Conservation (phyloP, 2,113 vertebrate genomes). For the Brienomyrus longianalis region DNA sequence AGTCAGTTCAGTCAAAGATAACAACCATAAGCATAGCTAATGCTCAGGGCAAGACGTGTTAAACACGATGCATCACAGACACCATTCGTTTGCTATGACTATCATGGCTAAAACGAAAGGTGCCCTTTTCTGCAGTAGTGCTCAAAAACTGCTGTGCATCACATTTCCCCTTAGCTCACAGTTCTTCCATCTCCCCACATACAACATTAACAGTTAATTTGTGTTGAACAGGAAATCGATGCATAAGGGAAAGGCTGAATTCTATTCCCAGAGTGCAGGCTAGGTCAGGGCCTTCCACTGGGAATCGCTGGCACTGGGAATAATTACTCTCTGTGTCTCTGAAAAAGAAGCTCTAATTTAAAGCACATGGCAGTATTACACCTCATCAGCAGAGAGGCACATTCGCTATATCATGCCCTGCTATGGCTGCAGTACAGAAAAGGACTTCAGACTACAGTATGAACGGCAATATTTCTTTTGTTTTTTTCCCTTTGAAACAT, state of each 20-base stretch:
- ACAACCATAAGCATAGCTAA: not conserved
- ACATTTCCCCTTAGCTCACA: conserved; percentile 6
- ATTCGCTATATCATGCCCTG: not conserved
- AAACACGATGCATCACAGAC: not conserved
- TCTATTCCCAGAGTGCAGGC: conserved; percentile 1
- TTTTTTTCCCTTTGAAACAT: not conserved
- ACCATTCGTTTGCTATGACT: not conserved
- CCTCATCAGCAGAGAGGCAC: not conserved
- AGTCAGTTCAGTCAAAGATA: not conserved
- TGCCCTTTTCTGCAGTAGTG: not conserved
- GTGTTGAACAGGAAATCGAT: conserved; percentile 29
- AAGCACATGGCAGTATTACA: not conserved
- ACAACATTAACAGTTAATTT: conserved; percentile 26
- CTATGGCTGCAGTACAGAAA: not conserved
- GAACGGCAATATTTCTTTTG: not conserved
- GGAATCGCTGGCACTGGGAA: conserved; percentile 17
- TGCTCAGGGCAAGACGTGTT: not conserved
- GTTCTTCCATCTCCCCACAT: not conserved
- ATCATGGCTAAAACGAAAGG: not conserved
- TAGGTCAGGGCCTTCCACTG: conserved; percentile 18
- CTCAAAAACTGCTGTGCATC: conserved; percentile 17
- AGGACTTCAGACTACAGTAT: not conserved
- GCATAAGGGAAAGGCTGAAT: conserved; percentile 20
- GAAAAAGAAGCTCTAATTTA: not conserved
- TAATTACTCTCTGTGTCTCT: not conserved